These are phyloP conservation scores for Morpho achilles DNA, from an alignment of 2,888 invertebrate genomes.

Conservation along the genomic window DNA sequence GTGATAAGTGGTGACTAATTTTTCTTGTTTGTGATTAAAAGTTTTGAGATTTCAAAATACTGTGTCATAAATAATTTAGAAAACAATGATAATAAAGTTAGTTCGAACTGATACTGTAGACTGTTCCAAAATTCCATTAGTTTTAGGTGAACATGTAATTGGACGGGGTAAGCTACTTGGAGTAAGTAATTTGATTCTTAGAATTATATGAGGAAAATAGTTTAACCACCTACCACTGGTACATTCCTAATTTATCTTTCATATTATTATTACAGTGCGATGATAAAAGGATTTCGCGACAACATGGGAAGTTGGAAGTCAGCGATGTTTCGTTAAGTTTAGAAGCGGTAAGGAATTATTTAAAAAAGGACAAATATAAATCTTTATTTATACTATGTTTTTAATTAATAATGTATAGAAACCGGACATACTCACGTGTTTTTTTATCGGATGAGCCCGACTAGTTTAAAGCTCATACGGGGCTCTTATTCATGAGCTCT, in stretches of 20 bases:
- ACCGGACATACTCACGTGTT: no score
- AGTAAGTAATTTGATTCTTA: slow-evolving; percentile 40
- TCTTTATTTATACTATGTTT: no score
- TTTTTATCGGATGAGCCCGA: no score
- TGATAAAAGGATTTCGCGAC: slow-evolving; percentile 74
- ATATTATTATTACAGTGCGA: slow-evolving; percentile 52
- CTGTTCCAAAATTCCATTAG: slow-evolving; percentile 47
- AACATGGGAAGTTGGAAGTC: slow-evolving; percentile 69
- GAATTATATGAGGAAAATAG: background rate
- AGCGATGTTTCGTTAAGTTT: slow-evolving; percentile 48
- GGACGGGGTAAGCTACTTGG: slow-evolving; percentile 59
- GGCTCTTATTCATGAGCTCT: no score
- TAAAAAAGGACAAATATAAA: no score
- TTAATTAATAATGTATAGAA: no score
- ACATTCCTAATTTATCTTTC: background rate
- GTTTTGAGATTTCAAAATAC: no score
- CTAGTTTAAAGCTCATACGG: no score
- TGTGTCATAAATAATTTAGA: no score
- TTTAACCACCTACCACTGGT: background rate
- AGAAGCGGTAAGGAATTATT: slow-evolving; percentile 55
- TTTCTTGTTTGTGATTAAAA: no score
- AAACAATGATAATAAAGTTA: slow-evolving; percentile 55
- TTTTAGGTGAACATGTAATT: slow-evolving; percentile 49
- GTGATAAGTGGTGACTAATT: background rate
- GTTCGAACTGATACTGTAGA: slow-evolving; percentile 48